Percentiles rank a stretch among this genome's conserved stretches.
Evolutionary conservation across 2,888 invertebrate species (phyloP).

Genomic region (Drosophila ezoana): DNA sequence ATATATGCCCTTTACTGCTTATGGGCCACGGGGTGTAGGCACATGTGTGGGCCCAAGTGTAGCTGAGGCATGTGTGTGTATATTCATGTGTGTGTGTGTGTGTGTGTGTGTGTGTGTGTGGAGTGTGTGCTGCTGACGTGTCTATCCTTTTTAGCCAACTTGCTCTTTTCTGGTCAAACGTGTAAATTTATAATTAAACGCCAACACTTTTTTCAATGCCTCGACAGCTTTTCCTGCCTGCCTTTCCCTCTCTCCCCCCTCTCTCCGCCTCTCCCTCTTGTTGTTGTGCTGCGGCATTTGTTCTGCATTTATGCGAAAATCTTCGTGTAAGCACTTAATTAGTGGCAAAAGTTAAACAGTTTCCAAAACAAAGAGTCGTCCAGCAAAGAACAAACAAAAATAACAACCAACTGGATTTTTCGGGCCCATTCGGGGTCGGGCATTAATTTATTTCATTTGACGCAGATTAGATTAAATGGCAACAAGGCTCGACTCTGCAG

Average conservation of each 20-base stretch:
- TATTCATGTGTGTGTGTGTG: neutral
- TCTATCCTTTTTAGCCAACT: conserved; percentile 72
- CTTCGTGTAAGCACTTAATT: conserved; percentile 79
- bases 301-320: conserved; percentile 65
- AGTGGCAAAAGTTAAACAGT: conserved; percentile 77
- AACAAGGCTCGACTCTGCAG: conserved; percentile 52
- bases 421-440: conserved; percentile 36
- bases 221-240: conserved; percentile 12
- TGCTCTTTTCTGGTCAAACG: conserved; percentile 73
- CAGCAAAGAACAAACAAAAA: conserved; percentile 55
- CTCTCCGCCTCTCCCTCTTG: neutral
- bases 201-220: conserved; percentile 63
- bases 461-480: conserved; percentile 77
- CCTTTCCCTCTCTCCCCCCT: conserved; percentile 17
- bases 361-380: conserved; percentile 11
- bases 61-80: conserved; percentile 5
- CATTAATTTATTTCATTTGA: conserved; percentile 76
- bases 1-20: conserved; percentile 5
- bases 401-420: conserved; percentile 52
- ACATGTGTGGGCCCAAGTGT: conserved; percentile 34
- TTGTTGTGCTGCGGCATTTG: conserved; percentile 20
- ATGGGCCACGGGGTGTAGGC: conserved; percentile 11
- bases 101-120: conserved; percentile 15
- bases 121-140: conserved; percentile 57
- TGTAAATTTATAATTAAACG: conserved; percentile 80